phyloP scores from a whole-genome alignment of 23 tunicate species.

The Clavelina lepadiformis region DNA sequence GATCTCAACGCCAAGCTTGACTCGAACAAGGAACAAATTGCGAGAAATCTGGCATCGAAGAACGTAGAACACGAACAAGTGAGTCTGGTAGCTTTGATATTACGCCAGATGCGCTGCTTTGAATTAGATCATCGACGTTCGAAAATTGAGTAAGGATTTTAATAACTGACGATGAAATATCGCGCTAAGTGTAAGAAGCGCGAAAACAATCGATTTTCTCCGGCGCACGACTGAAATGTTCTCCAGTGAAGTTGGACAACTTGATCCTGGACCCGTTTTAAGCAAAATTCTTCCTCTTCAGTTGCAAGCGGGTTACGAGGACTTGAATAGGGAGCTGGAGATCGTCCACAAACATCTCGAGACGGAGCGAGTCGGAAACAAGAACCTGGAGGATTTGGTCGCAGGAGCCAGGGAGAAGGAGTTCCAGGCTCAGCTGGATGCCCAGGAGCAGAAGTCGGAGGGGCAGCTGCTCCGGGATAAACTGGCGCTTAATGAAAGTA shows the following conservation, averaged over 20 bases:
- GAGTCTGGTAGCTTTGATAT: neutral
- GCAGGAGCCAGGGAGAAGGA: slow-evolving; percentile 82
- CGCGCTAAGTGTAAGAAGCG: too few relatives aligned
- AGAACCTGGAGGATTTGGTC: slow-evolving; percentile 70
- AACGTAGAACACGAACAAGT: slow-evolving; percentile 91
- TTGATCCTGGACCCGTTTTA: too few relatives aligned
- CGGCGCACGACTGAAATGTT: too few relatives aligned
- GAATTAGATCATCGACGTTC: too few relatives aligned
- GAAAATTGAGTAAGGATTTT: too few relatives aligned
- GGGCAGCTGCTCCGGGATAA: slow-evolving; percentile 67
- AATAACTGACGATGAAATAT: too few relatives aligned
- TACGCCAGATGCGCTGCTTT: neutral
- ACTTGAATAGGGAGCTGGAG: slow-evolving; percentile 58
- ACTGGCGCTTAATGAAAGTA: slow-evolving; percentile 76
- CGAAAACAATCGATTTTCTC: too few relatives aligned
- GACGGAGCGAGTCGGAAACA: slow-evolving; percentile 59
- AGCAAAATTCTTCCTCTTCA: too few relatives aligned
- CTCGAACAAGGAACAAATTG: slow-evolving; percentile 59
- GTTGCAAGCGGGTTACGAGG: slow-evolving; percentile 64
- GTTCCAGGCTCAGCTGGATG: slow-evolving; percentile 71
- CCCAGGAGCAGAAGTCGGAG: slow-evolving; percentile 76
- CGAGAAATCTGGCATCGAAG: slow-evolving; percentile 63
- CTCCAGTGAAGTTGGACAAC: too few relatives aligned
- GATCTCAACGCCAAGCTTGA: slow-evolving; percentile 92
- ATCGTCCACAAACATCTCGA: slow-evolving; percentile 76